A percentile compares a stretch with the other conserved stretches of the same genome.
Conservation (phyloP, 1,140 invertebrate species). For the Drosophila mauritiana region DNA sequence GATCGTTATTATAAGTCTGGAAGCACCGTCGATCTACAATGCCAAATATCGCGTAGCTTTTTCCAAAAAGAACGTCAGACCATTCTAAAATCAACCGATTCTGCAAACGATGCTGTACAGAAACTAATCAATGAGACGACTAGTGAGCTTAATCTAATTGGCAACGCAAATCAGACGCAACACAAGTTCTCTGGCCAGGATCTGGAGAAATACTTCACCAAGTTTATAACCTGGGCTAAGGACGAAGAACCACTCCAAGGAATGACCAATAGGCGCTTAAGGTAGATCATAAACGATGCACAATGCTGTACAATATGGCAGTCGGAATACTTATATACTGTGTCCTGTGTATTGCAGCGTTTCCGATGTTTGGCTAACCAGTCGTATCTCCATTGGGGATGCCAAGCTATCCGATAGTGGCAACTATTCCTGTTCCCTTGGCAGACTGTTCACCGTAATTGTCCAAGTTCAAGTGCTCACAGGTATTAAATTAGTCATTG, state of each 20-base stretch:
- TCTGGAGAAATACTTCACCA: conserved; percentile 84
- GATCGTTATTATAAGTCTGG: conserved; percentile 90
- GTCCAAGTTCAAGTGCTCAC: conserved; percentile 85
- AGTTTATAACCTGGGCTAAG: conserved; percentile 85
- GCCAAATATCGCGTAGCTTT: conserved; percentile 85
- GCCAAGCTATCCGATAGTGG: conserved; percentile 84
- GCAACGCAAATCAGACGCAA: conserved; percentile 74
- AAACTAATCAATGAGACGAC: conserved; percentile 47
- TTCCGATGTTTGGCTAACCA: conserved; percentile 78
- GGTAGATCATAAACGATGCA: conserved; percentile 53
- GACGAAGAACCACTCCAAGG: conserved; percentile 59
- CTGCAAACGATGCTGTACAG: conserved; percentile 9
- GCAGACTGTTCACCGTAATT: conserved; percentile 80
- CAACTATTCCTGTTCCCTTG: conserved; percentile 84
- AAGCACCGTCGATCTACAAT: conserved; percentile 89
- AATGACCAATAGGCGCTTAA: conserved; percentile 61
- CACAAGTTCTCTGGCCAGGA: conserved; percentile 75
- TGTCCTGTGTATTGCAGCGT: conserved; percentile 56
- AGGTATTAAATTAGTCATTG: conserved; percentile 50
- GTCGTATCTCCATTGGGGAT: conserved; percentile 79
- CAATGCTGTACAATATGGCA: too few species aligned
- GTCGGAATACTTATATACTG: not conserved
- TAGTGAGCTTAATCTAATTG: conserved; percentile 61
- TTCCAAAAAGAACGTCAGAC: conserved; percentile 67
- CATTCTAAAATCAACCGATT: conserved; percentile 66